A percentile compares a stretch with the other conserved stretches of the same genome.
These are phyloP conservation scores for Zhengitettix transpicula DNA, from an alignment of 2,888 invertebrate genomes.

Conservation along the genomic window DNA sequence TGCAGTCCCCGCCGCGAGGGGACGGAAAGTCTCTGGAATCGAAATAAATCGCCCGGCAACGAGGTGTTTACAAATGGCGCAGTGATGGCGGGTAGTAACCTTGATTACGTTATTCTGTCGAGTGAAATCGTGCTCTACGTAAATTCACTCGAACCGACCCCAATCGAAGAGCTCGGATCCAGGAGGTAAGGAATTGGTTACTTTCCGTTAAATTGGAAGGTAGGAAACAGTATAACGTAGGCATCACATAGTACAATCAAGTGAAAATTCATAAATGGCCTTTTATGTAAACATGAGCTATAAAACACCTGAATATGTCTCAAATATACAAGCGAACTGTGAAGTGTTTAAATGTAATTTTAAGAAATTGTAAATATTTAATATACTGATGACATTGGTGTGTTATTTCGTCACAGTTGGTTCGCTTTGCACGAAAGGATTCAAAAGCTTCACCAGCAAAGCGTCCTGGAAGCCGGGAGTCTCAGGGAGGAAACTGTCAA, in stretches of 20 bases:
- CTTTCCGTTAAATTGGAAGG: too few species aligned
- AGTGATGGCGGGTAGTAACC: neutral
- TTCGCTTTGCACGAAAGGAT: constrained; percentile 65
- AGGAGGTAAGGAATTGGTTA: constrained; percentile 1
- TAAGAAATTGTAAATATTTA: too few species aligned
- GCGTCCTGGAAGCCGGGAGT: constrained; percentile 59
- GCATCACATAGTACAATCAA: too few species aligned
- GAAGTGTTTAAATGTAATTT: neutral
- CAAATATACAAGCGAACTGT: neutral
- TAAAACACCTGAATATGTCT: neutral
- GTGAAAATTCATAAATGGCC: too few species aligned
- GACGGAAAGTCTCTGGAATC: too few species aligned
- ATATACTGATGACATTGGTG: too few species aligned
- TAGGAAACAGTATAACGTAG: too few species aligned
- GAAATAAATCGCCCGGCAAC: too few species aligned
- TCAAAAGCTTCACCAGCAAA: constrained; percentile 77
- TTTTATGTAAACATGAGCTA: too few species aligned
- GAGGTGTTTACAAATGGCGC: too few species aligned
- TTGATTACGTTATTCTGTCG: constrained; percentile 1
- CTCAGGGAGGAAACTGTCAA: constrained; percentile 71
- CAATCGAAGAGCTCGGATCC: constrained; percentile 6
- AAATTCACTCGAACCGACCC: constrained; percentile 1
- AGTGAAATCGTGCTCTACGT: constrained; percentile 3
- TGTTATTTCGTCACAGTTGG: constrained; percentile 38
- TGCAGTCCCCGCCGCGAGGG: too few species aligned